Percentiles rank a stretch among this genome's conserved stretches.
phyloP scores from a whole-genome alignment of 2,113 vertebrate species.

The Fukomys damarensis region DNA sequence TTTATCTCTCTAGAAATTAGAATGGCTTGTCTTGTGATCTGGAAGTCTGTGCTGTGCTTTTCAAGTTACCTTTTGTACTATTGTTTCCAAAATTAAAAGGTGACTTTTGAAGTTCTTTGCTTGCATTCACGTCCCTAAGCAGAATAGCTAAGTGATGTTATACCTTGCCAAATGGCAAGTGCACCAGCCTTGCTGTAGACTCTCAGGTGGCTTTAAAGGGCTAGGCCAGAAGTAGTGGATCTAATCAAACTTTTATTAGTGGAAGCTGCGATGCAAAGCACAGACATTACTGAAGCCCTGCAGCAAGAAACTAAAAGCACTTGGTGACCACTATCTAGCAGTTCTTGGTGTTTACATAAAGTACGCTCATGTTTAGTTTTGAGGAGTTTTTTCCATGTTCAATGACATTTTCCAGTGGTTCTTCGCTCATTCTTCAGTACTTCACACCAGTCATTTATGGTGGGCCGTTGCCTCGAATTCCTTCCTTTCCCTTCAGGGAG shows the following conservation, averaged over 20 bases:
- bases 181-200: neutral
- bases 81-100: conserved; percentile 34
- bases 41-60: conserved; percentile 20
- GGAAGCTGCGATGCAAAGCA: neutral
- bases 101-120: neutral
- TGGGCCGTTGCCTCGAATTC: neutral
- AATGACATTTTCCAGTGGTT: neutral
- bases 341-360: neutral
- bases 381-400: neutral
- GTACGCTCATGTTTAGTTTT: neutral
- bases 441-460: neutral
- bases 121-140: neutral
- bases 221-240: neutral
- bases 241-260: neutral
- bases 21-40: neutral
- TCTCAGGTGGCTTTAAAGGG: neutral
- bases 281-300: neutral
- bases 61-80: conserved; percentile 34
- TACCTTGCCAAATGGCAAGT: neutral
- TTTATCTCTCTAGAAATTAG: conserved; percentile 26
- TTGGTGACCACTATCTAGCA: neutral
- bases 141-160: neutral
- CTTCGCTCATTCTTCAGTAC: neutral
- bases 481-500: neutral
- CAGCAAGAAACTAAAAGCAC: neutral